Evolutionary conservation across 2,113 vertebrate genomes (phyloP).

Genomic region (Struthidea cinerea): DNA sequence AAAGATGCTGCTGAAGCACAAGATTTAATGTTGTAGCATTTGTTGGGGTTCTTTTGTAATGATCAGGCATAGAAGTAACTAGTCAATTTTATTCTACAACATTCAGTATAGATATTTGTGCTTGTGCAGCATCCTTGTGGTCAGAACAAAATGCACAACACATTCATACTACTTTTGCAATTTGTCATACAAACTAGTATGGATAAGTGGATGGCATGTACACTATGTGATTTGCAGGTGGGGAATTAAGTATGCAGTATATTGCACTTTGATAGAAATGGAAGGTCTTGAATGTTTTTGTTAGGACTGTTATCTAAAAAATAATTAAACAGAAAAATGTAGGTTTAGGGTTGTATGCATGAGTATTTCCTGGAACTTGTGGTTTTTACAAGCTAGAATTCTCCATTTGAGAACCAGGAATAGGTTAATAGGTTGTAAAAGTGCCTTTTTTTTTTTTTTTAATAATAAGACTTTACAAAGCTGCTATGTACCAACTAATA

Average conservation of each 20-base stretch:
- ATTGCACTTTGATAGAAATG: conserved; percentile 58
- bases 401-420: neutral
- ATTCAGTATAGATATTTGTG: neutral
- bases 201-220: neutral
- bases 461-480: conserved; percentile 23
- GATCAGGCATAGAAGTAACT: neutral
- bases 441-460: neutral
- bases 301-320: neutral
- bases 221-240: conserved; percentile 8
- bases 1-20: neutral
- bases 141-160: neutral
- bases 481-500: conserved; percentile 60
- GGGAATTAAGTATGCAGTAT: conserved; percentile 36
- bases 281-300: conserved; percentile 36
- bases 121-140: neutral
- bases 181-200: neutral
- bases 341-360: neutral
- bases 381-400: neutral
- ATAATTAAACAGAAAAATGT: neutral
- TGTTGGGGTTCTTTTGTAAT: neutral
- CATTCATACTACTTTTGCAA: neutral
- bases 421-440: conserved; percentile 14
- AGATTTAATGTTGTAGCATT: neutral
- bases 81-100: neutral
- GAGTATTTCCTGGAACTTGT: neutral